phyloP scores from a whole-genome alignment of 2,113 vertebrate species.

The Clarias magur region DNA sequence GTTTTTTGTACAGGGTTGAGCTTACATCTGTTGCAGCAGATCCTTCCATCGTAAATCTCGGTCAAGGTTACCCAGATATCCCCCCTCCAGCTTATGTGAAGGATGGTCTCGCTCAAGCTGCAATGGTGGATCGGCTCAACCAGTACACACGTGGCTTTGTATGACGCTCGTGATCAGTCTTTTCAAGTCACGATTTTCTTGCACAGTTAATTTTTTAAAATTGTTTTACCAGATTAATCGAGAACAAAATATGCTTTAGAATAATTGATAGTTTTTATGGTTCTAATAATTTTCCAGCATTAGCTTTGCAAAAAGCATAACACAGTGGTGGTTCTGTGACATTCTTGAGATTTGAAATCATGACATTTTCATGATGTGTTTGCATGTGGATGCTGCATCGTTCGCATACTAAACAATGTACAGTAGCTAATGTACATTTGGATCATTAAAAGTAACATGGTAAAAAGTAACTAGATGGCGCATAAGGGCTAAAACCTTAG shows the following conservation, averaged over 20 bases:
- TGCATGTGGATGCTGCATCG: background rate
- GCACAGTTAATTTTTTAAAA: background rate
- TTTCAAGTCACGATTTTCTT: background rate
- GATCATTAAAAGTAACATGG: background rate
- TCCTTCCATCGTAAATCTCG: slow-evolving; percentile 88
- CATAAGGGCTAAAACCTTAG: background rate
- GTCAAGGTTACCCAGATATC: slow-evolving; percentile 90
- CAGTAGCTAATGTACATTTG: background rate
- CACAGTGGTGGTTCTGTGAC: background rate
- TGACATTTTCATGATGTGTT: background rate
- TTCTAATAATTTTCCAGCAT: background rate
- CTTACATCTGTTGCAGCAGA: slow-evolving; percentile 88
- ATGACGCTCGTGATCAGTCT: slow-evolving; percentile 58
- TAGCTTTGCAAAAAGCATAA: background rate
- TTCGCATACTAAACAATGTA: background rate
- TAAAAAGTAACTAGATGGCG: slow-evolving; percentile 14
- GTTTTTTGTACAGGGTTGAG: slow-evolving; percentile 76
- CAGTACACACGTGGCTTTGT: slow-evolving; percentile 96
- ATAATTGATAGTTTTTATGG: background rate
- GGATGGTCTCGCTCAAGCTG: slow-evolving; percentile 81
- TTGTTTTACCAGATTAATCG: background rate
- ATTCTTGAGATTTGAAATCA: background rate
- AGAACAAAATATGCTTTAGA: background rate
- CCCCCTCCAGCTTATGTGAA: slow-evolving; percentile 86
- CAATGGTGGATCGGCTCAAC: slow-evolving; percentile 80